Conservation (phyloP, 2,888 invertebrate species). For the Cheilosia urbana region DNA sequence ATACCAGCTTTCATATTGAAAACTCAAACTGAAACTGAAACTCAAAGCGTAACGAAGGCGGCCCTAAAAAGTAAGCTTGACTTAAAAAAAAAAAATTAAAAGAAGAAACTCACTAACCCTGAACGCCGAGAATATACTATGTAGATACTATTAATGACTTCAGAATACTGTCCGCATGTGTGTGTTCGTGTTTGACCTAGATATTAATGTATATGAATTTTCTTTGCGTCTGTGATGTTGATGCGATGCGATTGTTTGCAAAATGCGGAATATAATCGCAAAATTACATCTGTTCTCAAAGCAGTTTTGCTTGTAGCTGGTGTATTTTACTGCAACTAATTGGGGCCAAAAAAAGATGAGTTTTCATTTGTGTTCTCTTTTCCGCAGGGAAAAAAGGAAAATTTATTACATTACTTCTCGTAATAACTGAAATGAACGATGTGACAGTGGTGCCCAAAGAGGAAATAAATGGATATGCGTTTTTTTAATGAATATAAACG, state of each 20-base stretch:
- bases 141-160: constrained; percentile 31
- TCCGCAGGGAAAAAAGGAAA: constrained; percentile 1
- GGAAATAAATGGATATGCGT: background rate
- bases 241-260: constrained; percentile 52
- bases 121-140: constrained; percentile 49
- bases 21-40: too few relatives aligned
- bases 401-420: constrained; percentile 56
- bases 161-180: constrained; percentile 28
- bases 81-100: constrained; percentile 14
- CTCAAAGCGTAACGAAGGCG: constrained; percentile 63
- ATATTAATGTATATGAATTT: constrained; percentile 56
- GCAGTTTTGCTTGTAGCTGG: constrained; percentile 75
- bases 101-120: constrained; percentile 60
- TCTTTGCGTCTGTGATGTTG: constrained; percentile 55
- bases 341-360: constrained; percentile 50
- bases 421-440: constrained; percentile 55
- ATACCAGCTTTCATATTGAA: constrained; percentile 25
- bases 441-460: constrained; percentile 23
- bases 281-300: constrained; percentile 66
- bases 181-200: constrained; percentile 60
- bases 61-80: constrained; percentile 52
- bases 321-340: constrained; percentile 56
- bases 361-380: constrained; percentile 3
- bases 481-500: background rate
- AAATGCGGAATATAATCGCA: constrained; percentile 56